Evolutionary conservation across 2,113 vertebrate genomes (phyloP), one percentile per base, ranked within the genome.

Genomic region (Elanoides forficatus): DNA sequence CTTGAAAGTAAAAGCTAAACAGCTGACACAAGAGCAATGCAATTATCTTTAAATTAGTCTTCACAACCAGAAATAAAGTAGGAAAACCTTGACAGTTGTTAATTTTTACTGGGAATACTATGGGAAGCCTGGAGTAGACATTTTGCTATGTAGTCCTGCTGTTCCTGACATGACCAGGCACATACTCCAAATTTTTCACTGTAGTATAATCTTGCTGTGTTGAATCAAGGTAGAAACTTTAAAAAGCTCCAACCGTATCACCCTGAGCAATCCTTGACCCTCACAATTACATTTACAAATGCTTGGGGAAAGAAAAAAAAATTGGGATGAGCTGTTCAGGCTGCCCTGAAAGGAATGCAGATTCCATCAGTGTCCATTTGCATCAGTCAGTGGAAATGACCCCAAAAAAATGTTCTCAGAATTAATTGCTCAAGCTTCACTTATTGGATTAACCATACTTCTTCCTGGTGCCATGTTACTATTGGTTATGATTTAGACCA

Each of bases 301-400:
- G 73, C 81, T 91, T 53, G 40, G 20, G 48, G 87, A 95, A 88
- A 95, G 60, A 27, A 62, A 63, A 79, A 95, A 73, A 60, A 66
- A 27, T 6, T 34, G 60, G 43, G 83, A 86, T 89, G 88, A 95
- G 83, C 47, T 89, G 55, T 93, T 97, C 78, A 66, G 81, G 73
- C 81, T 95, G 84, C 62, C 76, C 62, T 88, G 91, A 95, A 96
- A 96, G 81, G 88, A 94, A 97, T 95, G 93, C 53, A 72, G 91
- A 82, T 89, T 94, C 94, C 56, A 27, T 95, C 89, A 94, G 32
- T 95, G 81, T 95, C 86, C 91, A 80, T 94, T 97, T 82, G 66
- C 60, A 94, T 95, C 93, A 90, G 62, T 38, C 91, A 85, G 78
- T 95, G 93, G 84, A 97, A 97, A 95, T 95, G 95, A 97, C 95